Evolutionary conservation across 2,797 vertebrate genomes (phyloP).

Genomic region (Sebastes nivosus): DNA sequence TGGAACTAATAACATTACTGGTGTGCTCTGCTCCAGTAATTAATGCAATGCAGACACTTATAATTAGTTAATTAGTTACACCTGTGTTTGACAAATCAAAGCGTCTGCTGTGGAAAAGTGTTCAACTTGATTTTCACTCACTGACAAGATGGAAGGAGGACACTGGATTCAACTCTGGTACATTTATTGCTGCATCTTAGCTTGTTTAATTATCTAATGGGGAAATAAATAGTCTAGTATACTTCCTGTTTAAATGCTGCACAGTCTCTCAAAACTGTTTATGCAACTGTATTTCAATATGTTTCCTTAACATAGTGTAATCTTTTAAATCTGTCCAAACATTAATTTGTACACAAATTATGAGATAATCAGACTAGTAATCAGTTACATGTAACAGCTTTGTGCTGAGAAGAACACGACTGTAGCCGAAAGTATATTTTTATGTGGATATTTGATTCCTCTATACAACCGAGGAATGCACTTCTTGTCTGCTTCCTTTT

Average conservation of each 20-base stretch:
- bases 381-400: background rate
- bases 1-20: constrained; percentile 3
- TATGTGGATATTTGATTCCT: constrained; percentile 7
- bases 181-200: background rate
- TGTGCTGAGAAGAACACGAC: background rate
- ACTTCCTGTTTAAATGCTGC: background rate
- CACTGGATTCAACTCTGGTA: background rate
- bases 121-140: background rate
- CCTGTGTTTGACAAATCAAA: background rate
- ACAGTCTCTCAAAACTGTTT: background rate
- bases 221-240: background rate
- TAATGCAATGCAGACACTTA: background rate
- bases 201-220: background rate
- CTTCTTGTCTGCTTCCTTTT: background rate
- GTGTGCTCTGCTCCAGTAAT: background rate
- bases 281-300: background rate
- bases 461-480: background rate
- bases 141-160: background rate
- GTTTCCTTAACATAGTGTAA: background rate
- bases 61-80: background rate
- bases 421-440: background rate
- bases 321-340: background rate
- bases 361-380: background rate
- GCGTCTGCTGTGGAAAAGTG: background rate
- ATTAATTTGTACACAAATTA: background rate